Percentiles rank a stretch among this genome's conserved stretches.
These are phyloP conservation scores for Argyresthia goedartella DNA, from an alignment of 2,888 invertebrate genomes.

Conservation along the genomic window DNA sequence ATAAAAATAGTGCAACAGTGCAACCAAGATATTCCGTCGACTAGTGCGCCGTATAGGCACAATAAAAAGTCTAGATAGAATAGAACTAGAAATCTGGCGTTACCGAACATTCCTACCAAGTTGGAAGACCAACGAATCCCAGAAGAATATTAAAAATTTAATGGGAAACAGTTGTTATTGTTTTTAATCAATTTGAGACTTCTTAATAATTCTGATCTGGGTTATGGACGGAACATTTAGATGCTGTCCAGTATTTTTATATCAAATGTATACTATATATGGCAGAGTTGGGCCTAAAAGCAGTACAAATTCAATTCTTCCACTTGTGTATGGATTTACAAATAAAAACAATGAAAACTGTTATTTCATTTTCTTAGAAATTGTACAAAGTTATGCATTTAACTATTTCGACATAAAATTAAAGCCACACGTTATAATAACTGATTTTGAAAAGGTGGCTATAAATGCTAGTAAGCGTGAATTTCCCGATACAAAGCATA, in stretches of 20 bases:
- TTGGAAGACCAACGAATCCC: not conserved
- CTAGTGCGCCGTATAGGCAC: too few species aligned
- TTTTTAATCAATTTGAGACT: not conserved
- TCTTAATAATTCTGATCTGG: too few species aligned
- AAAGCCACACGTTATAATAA: too few species aligned
- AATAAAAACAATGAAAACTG: not conserved
- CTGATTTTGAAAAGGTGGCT: too few species aligned
- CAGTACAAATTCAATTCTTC: not conserved
- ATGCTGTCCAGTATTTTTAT: not conserved
- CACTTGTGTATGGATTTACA: not conserved
- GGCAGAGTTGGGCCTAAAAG: not conserved
- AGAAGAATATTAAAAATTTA: not conserved
- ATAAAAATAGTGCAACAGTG: not conserved
- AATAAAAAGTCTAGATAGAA: too few species aligned
- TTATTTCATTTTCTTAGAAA: not conserved
- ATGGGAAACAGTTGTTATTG: not conserved
- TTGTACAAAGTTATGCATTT: too few species aligned
- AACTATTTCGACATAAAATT: too few species aligned
- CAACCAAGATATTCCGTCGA: too few species aligned
- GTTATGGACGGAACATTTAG: not conserved
- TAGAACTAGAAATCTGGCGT: not conserved
- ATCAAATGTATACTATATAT: not conserved
- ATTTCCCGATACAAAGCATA: too few species aligned
- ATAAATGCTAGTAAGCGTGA: too few species aligned
- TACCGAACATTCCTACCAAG: not conserved